Evolutionary conservation across 2,888 invertebrate species (phyloP), one percentile per base, ranked within the genome.

Genomic region (Julus scanicus): DNA sequence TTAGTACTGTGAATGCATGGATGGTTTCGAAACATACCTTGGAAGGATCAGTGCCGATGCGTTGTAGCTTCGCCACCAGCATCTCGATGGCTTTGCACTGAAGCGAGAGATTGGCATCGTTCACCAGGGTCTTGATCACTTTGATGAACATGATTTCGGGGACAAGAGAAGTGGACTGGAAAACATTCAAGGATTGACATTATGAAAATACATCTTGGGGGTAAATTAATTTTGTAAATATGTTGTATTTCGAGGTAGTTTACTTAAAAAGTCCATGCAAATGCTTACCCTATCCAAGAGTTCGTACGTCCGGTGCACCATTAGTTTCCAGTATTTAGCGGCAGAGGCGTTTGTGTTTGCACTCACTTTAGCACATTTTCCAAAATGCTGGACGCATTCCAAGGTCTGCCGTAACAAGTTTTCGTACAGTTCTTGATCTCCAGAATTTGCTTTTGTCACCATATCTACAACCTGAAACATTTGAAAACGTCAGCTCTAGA

Each of bases 81-180:
- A 99, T 92, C 91, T 98, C 98, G 92, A 99, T 94, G 0, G 97
- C 95, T 91, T 97, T 96, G 89, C 95, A 94, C 89, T 95, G 94
- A 0, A 98, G 95, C 8, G 95, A 94, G 17, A 94, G 92, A 39
- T 96, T 92, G 71, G 95, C 94, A 91, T 97, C 96, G 86, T 94
- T 92, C 87, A 99, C 92, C 86, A 94, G 91, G 0, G 95, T 95
- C 89, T 95, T 94, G 0, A 97, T 94, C 0, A 97, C 97, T 80
- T 94, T 93, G 37, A 98, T 92, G 92, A 98, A 97, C 93, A 96
- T 95, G 83, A 20, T 13, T 20, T 83, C 20, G 2, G 71, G 44
- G 3, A 85, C n/a, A n/a, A 49, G 49, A 39, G 48, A 44, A 85
- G 49, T 15, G 29, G 48, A 85, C 85, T 85, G 44, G n/a, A 85